Percentiles rank a stretch among this genome's conserved stretches.
Evolutionary conservation across 2,888 invertebrate species (phyloP).

Genomic region (Nephrocerus scutellatus): DNA sequence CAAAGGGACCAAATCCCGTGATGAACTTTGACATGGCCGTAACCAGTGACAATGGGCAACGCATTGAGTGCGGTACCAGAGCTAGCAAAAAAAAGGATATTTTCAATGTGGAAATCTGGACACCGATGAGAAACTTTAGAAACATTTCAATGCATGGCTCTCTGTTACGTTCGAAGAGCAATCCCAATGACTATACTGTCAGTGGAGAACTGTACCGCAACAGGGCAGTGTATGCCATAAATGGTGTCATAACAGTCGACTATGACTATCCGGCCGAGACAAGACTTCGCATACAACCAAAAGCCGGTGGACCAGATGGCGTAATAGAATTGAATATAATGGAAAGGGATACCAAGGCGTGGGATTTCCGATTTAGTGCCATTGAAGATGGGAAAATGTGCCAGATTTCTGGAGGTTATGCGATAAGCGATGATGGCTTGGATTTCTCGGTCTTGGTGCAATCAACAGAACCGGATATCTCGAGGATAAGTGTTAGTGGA

Average conservation of each 20-base stretch:
- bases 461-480: conserved; percentile 39
- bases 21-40: conserved; percentile 37
- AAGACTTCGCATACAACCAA: conserved; percentile 46
- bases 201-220: conserved; percentile 47
- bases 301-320: conserved; percentile 45
- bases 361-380: conserved; percentile 39
- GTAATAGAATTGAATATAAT: conserved; percentile 39
- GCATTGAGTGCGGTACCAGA: conserved; percentile 38
- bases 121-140: conserved; percentile 40
- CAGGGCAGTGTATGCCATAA: conserved; percentile 44
- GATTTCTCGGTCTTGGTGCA: conserved; percentile 43
- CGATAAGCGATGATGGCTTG: conserved; percentile 44
- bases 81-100: conserved; percentile 38
- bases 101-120: conserved; percentile 42
- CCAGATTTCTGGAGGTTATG: conserved; percentile 45
- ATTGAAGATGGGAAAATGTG: conserved; percentile 48
- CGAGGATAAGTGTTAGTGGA: conserved; percentile 38
- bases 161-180: conserved; percentile 24
- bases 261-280: conserved; percentile 45
- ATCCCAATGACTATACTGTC: conserved; percentile 36
- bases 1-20: conserved; percentile 31
- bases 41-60: conserved; percentile 30
- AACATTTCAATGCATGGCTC: conserved; percentile 45
- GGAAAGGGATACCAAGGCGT: conserved; percentile 30
- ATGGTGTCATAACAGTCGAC: conserved; percentile 44